These are phyloP conservation scores for Camelus dromedarius DNA, from an alignment of 2,113 vertebrate genomes.

Conservation along the genomic window DNA sequence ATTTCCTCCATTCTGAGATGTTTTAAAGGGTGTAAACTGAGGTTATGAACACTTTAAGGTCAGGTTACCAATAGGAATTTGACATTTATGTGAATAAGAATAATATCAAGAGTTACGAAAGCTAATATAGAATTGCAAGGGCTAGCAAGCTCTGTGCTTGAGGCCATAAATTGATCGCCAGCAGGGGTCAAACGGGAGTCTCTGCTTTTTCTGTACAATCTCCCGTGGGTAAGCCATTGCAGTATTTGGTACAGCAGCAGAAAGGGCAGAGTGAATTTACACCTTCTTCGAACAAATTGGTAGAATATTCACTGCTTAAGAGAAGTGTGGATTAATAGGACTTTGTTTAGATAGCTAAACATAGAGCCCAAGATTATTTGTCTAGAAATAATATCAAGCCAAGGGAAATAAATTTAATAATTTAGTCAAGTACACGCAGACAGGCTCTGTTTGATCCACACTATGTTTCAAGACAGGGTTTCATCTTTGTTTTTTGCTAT, in stretches of 20 bases:
- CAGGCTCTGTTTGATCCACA: not conserved
- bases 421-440: not conserved
- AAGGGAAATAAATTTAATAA: not conserved
- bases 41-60: constrained; percentile 50
- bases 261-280: constrained; percentile 50
- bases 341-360: constrained; percentile 15
- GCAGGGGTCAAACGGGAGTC: constrained; percentile 41
- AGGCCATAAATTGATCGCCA: constrained; percentile 60
- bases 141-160: not conserved
- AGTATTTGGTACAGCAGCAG: not conserved
- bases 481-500: not conserved
- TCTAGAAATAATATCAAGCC: constrained; percentile 34
- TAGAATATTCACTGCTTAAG: not conserved
- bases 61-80: constrained; percentile 58
- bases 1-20: constrained; percentile 42
- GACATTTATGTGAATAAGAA: constrained; percentile 74
- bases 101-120: constrained; percentile 61
- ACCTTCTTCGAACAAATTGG: not conserved
- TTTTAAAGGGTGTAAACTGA: constrained; percentile 63
- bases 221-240: not conserved
- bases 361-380: not conserved
- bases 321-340: constrained; percentile 31
- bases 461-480: not conserved
- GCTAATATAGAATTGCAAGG: constrained; percentile 25
- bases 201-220: not conserved